Conservation (phyloP, 2,113 vertebrate species). For the Hippocampus zosterae region DNA sequence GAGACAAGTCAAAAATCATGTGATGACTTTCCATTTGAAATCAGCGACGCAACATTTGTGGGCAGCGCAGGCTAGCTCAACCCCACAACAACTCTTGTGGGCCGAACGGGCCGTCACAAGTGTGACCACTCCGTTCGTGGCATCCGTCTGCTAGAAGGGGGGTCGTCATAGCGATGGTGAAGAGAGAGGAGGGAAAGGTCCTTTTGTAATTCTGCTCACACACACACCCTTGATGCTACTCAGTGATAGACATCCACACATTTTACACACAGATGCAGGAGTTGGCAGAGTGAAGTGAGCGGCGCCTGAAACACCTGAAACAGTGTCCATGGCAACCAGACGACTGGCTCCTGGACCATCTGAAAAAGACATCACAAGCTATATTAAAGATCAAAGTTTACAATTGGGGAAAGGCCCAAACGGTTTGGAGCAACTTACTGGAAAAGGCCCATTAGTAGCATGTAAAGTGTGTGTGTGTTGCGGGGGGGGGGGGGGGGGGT, state of each 20-base stretch:
- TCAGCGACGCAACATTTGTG: neutral
- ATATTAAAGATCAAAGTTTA: neutral
- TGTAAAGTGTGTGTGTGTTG: no score
- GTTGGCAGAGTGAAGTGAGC: conserved; percentile 28
- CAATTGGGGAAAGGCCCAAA: neutral
- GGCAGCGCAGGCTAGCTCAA: conserved; percentile 3
- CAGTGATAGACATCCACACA: conserved; percentile 7
- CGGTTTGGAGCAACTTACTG: neutral
- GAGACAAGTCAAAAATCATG: neutral
- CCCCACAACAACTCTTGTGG: neutral
- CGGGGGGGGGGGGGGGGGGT: no score
- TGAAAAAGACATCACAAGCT: neutral
- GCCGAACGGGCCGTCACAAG: conserved; percentile 7
- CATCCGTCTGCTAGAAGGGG: conserved; percentile 5
- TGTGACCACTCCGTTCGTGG: conserved; percentile 21
- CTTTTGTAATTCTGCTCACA: conserved; percentile 22
- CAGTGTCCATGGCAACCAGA: conserved; percentile 55
- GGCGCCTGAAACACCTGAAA: conserved; percentile 49
- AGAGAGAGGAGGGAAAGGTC: neutral
- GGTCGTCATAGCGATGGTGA: neutral
- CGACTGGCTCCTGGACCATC: conserved; percentile 20
- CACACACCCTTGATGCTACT: conserved; percentile 22
- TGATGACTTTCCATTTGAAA: neutral
- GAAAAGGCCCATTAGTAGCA: no score
- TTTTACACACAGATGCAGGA: conserved; percentile 10